Percentiles rank a stretch among this genome's conserved stretches.
phyloP scores from a whole-genome alignment of 2,113 vertebrate genomes.

The Scophthalmus maximus region DNA sequence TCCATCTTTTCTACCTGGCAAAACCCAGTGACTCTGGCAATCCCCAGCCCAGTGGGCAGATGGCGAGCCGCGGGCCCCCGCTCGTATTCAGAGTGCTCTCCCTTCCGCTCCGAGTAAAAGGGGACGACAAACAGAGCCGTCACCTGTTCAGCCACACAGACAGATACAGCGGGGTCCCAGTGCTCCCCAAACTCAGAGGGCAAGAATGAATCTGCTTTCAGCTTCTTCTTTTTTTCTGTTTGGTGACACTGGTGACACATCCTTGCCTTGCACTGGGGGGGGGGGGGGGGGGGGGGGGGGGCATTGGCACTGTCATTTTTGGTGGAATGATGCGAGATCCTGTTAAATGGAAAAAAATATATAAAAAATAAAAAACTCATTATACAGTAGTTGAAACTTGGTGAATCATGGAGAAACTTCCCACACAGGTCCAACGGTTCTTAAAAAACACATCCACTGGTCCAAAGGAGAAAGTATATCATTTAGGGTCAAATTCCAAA shows the following conservation, averaged over 20 bases:
- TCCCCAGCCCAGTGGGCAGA: slow-evolving; percentile 68
- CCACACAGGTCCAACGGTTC: neutral
- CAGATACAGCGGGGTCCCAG: slow-evolving; percentile 15
- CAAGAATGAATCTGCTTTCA: neutral
- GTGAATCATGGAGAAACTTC: neutral
- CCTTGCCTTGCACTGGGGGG: too few relatives aligned
- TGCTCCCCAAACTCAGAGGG: slow-evolving; percentile 3
- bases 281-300: too few relatives aligned
- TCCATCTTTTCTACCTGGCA: slow-evolving; percentile 61
- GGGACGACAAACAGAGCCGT: slow-evolving; percentile 67
- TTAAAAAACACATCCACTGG: neutral
- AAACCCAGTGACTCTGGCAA: slow-evolving; percentile 45
- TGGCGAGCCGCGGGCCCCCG: slow-evolving; percentile 77
- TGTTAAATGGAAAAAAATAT: too few relatives aligned
- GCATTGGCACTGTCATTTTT: neutral
- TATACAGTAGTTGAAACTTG: neutral
- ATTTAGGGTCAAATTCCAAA: slow-evolving; percentile 16
- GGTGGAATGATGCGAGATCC: neutral
- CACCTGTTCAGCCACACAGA: slow-evolving; percentile 57
- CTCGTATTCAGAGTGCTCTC: slow-evolving; percentile 54
- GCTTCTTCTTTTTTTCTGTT: neutral
- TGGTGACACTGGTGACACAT: neutral
- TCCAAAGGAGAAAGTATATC: neutral
- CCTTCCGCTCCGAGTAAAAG: slow-evolving; percentile 74
- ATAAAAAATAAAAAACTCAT: too few relatives aligned